Evolutionary conservation across 2,113 vertebrate species (phyloP).

Genomic region (Toxotes jaculatrix): DNA sequence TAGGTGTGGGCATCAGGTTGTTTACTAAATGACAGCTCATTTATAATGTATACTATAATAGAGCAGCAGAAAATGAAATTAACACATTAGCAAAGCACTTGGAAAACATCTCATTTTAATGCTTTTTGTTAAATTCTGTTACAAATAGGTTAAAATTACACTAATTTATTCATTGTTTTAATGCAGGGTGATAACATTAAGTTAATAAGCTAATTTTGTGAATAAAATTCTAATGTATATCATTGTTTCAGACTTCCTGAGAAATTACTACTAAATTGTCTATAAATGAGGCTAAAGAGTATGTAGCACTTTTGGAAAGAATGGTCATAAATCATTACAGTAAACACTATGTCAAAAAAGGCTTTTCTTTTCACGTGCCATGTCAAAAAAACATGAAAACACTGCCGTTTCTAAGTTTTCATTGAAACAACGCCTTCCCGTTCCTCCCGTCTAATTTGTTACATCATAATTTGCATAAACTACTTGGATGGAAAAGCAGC

Average conservation of each 20-base stretch:
- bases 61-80: neutral
- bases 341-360: neutral
- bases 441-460: constrained; percentile 17
- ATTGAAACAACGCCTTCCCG: neutral
- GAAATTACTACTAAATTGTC: neutral
- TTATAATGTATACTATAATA: neutral
- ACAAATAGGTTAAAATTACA: neutral
- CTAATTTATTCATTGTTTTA: neutral
- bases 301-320: neutral
- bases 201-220: neutral
- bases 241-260: neutral
- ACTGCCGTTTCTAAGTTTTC: neutral
- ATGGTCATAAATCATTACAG: neutral
- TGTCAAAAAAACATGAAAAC: neutral
- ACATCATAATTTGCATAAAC: constrained; percentile 47
- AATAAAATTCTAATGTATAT: neutral
- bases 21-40: constrained; percentile 17
- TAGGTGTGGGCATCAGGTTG: neutral
- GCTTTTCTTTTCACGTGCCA: too few relatives aligned
- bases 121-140: too few relatives aligned
- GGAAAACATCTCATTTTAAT: neutral
- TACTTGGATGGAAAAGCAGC: constrained; percentile 34
- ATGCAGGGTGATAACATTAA: neutral
- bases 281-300: neutral
- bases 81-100: neutral